Base-by-base conservation (phyloP, 2,888 invertebrate genomes). In the Diarsia brunnea region DNA sequence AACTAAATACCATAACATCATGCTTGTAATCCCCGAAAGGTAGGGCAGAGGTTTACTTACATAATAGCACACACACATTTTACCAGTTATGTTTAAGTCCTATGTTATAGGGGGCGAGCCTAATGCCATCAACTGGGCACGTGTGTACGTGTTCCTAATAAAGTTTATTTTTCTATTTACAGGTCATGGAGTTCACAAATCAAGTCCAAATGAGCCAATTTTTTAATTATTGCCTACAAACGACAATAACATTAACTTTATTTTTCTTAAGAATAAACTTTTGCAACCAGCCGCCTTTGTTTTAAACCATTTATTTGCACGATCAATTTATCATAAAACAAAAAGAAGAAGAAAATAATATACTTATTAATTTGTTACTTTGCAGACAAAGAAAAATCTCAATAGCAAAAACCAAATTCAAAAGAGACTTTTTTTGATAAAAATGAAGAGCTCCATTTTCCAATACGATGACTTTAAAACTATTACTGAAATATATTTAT, bases 401-500 rank as follows among this genome's bases (percentile, higher is more conserved):
- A 53, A 31, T 11, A 12, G 10, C 53, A 71, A 53, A 38, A 4
- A 0, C 1, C n/a, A 43, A 58, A 47, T 45, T 27, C 0, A 38
- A 61, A 0, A n/a, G 21, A 14, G 27, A 45, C 12, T 11, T n/a
- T 69, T 12, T 61, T 14, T 14, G 27, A 45, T 67, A 67, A 84
- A 84, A 74, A 66, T 38, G 66, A 31, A 69, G 60, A 79, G n/a
- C 60, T 38, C 69, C 60, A 80, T 81, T 81, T 85, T 85, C 85
- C 82, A 77, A 82, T 84, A 70, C 65, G 65, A 66, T 63, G 71
- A 72, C 61, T 78, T 79, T 73, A 76, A 81, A 81, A 85, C 77
- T 85, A 87, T 80, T 78, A 79, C 78, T 78, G 70, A 75, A 84
- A 81, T 84, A 82, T 79, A 88, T 87, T 84, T 88, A 87, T 86